Conservation (phyloP, 2,888 invertebrate genomes). For the Junonia oenone region DNA sequence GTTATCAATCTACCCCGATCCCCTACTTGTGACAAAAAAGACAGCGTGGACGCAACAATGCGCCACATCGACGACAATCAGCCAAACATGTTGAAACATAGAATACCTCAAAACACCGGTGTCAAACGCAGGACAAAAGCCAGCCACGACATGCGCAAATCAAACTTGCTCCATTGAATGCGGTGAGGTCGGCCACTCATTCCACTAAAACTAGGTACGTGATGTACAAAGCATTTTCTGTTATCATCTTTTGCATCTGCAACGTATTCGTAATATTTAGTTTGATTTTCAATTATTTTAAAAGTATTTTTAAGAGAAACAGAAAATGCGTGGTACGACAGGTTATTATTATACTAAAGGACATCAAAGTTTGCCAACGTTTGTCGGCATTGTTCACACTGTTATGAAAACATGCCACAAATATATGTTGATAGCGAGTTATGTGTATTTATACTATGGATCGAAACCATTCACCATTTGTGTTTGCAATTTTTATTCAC, state of each 20-base stretch:
- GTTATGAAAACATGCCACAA: slow-evolving; percentile 23
- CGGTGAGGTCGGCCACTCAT: slow-evolving; percentile 78
- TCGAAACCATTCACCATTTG: slow-evolving; percentile 12
- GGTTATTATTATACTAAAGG: slow-evolving; percentile 34
- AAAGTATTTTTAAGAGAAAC: slow-evolving; percentile 40
- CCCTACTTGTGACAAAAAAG: slow-evolving; percentile 56
- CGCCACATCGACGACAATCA: slow-evolving; percentile 73
- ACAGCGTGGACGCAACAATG: slow-evolving; percentile 58
- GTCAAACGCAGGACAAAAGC: slow-evolving; percentile 74
- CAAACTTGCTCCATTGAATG: slow-evolving; percentile 75
- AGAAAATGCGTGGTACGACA: slow-evolving; percentile 62
- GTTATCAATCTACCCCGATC: slow-evolving; percentile 65
- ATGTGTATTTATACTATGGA: slow-evolving; percentile 24
- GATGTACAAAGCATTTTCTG: slow-evolving; percentile 70
- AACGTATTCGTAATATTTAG: slow-evolving; percentile 16
- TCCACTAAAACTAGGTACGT: slow-evolving; percentile 73
- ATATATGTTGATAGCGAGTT: slow-evolving; percentile 7
- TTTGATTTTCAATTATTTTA: no score
- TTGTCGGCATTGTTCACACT: slow-evolving; percentile 8
- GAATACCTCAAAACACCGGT: slow-evolving; percentile 69
- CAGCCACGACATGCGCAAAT: slow-evolving; percentile 76
- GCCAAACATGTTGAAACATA: slow-evolving; percentile 61
- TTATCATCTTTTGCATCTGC: slow-evolving; percentile 36
- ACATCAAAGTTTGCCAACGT: slow-evolving; percentile 46
- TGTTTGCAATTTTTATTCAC: slow-evolving; percentile 29